Conservation (phyloP, 2,797 vertebrate species). For the Siniperca obscura region DNA sequence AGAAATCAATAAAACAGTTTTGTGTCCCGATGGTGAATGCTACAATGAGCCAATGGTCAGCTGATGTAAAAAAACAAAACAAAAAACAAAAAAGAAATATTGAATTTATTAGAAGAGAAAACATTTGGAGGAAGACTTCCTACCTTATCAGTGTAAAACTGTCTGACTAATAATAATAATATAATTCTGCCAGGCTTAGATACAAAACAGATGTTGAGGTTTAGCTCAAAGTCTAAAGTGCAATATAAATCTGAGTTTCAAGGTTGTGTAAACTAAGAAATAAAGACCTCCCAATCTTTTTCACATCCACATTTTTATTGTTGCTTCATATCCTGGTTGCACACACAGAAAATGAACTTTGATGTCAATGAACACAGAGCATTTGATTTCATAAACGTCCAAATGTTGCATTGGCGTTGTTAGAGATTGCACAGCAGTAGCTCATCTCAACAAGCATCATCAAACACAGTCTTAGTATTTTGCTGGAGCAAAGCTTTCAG, state of each 20-base stretch:
- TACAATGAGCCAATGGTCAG: neutral
- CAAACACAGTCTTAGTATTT: slow-evolving; percentile 56
- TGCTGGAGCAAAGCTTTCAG: slow-evolving; percentile 59
- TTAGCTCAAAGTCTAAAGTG: neutral
- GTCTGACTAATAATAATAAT: neutral
- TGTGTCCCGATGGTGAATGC: neutral
- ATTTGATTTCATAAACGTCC: slow-evolving; percentile 65
- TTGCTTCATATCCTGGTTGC: slow-evolving; percentile 73
- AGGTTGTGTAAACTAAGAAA: slow-evolving; percentile 31
- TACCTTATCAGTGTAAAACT: neutral
- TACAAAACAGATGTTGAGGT: slow-evolving; percentile 13
- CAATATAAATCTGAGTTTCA: neutral
- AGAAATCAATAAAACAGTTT: neutral
- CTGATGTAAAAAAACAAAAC: neutral
- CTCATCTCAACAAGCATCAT: slow-evolving; percentile 50
- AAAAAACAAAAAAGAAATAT: neutral
- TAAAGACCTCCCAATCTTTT: slow-evolving; percentile 52
- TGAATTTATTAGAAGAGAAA: neutral
- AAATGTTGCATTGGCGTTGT: slow-evolving; percentile 61
- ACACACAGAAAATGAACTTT: slow-evolving; percentile 79
- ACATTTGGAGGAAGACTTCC: neutral
- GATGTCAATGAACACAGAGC: slow-evolving; percentile 74
- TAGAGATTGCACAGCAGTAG: slow-evolving; percentile 49
- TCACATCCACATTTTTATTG: slow-evolving; percentile 78
- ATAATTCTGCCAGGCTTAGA: neutral